A percentile compares a stretch with the other conserved stretches of the same genome.
Evolutionary conservation across 2,113 vertebrate species (phyloP).

Genomic region (Oenanthe oenanthe): DNA sequence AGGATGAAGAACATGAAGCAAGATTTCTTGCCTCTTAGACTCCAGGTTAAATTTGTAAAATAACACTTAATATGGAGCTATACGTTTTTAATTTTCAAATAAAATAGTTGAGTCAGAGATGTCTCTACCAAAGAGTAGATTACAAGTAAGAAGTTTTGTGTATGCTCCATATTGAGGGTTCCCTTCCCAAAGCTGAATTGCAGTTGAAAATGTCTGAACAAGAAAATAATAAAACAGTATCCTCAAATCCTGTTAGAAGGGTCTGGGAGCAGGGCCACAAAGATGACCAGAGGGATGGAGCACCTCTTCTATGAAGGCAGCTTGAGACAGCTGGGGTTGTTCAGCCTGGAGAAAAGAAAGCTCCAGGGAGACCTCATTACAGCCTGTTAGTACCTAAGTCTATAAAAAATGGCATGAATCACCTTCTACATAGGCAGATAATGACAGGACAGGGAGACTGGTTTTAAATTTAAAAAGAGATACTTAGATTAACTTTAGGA

Average conservation of each 20-base stretch:
- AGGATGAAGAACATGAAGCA: not conserved
- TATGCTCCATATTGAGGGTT: not conserved
- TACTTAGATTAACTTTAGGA: not conserved
- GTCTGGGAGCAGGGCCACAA: not conserved
- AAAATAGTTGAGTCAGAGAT: not conserved
- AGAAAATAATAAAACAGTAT: not conserved
- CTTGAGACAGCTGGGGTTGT: not conserved
- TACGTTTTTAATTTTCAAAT: not conserved
- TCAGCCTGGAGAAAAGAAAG: not conserved
- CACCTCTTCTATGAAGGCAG: not conserved
- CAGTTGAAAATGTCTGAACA: not conserved
- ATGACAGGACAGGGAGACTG: not conserved
- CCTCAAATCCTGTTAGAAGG: not conserved
- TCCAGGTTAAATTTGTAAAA: not conserved
- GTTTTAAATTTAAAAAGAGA: not conserved
- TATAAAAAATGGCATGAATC: not conserved
- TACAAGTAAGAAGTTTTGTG: not conserved
- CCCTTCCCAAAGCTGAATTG: not conserved
- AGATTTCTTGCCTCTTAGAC: not conserved
- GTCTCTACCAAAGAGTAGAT: not conserved
- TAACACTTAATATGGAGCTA: not conserved
- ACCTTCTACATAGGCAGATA: not conserved
- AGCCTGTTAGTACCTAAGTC: not conserved
- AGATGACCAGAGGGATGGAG: not conserved
- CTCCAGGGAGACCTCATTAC: not conserved